Evolutionary conservation across 2,888 invertebrate genomes (phyloP), one percentile per base, ranked within the genome.

Genomic region (Gonocerus acuteangulatus): DNA sequence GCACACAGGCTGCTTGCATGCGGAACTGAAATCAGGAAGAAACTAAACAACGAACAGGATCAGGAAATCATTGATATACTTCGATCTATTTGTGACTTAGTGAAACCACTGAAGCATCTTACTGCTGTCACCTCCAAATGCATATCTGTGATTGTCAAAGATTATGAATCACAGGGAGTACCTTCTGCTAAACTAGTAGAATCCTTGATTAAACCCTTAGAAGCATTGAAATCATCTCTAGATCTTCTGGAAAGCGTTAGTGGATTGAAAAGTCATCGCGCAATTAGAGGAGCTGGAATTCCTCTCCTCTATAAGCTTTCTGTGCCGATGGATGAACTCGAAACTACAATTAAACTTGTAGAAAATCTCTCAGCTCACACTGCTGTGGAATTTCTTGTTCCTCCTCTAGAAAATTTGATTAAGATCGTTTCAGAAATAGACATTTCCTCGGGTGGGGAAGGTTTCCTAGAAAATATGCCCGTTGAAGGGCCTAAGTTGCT

Each of bases 281-380:
- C 67, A 32, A 64, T 67, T 3, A 56, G 66, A 16, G 63, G 67
- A 21, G 61, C 66, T 15, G 66, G 67, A 9, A 67, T 67, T 48
- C 65, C 66, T 16, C 60, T 65, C 16, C 45, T 69, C 2, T 68
- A 68, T 52, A 69, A 67, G 61, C 62, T 69, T 22, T 60, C 67
- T 16, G 65, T 64, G 42, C 67, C 68, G 13, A 67, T 67, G 58
- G 68, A 69, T 19, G 69, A 69, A 58, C 57, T 69, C 19, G 65
- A 68, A 48, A 69, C 68, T n/a, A 67, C 68, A 2, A 58, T 69
- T 6, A 67, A 66, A 60, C 62, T 69, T 3, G 65, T 68, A 7
- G 68, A 69, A 63, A 68, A 69, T 57, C 57, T 68, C 15, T 69
- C 69, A 15, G 65, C 68, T 18, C 62, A 68, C 36, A 68, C 68